Conservation (phyloP, 2,797 vertebrate genomes). For the Delichon dasypus region DNA sequence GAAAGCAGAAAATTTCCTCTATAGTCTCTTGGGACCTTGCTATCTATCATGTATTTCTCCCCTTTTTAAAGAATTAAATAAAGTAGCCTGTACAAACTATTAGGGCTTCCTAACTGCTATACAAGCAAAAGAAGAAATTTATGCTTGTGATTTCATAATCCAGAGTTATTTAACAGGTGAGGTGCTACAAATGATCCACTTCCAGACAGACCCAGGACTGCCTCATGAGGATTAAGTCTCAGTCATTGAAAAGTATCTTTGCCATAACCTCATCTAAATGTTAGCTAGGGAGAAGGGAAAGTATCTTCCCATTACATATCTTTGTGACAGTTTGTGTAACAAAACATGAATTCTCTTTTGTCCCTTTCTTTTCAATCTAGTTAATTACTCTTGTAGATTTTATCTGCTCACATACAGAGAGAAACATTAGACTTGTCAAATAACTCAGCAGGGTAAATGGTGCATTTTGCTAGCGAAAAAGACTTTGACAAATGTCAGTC, state of each 20-base stretch:
- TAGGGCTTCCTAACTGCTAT: background rate
- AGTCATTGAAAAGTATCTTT: background rate
- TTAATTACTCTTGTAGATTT: constrained; percentile 3
- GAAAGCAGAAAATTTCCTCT: background rate
- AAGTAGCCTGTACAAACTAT: background rate
- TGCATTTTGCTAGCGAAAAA: background rate
- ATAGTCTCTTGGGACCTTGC: background rate
- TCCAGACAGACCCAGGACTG: background rate
- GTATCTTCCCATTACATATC: background rate
- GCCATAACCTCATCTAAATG: background rate
- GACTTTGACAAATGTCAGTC: background rate
- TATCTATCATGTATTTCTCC: background rate
- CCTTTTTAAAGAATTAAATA: background rate
- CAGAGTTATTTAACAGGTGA: background rate
- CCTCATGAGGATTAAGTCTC: background rate
- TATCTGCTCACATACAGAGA: background rate
- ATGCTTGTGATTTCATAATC: background rate
- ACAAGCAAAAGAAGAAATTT: background rate
- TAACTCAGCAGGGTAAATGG: background rate
- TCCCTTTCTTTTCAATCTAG: background rate
- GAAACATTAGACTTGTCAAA: background rate
- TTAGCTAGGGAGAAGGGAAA: background rate
- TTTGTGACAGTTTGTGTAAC: background rate
- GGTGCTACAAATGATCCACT: background rate
- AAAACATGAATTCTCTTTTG: background rate